Conservation (phyloP, 2,797 vertebrate genomes). For the Phoebastria nigripes region DNA sequence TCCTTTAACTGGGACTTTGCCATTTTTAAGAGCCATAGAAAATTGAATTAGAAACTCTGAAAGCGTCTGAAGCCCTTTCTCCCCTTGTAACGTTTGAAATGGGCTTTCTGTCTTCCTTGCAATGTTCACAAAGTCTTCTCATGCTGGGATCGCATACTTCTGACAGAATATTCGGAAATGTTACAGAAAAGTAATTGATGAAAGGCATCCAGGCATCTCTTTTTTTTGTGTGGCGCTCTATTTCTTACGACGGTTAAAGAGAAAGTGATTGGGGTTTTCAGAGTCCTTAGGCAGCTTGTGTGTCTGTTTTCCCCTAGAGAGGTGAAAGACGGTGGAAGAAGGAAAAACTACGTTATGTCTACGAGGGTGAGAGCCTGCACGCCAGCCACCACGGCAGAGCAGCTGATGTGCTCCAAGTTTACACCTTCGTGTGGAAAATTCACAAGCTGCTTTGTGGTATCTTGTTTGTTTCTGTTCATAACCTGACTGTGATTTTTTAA, state of each 20-base stretch:
- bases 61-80: not conserved
- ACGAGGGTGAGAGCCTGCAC: not conserved
- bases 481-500: not conserved
- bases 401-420: not conserved
- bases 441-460: not conserved
- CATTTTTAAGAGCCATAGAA: not conserved
- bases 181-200: not conserved
- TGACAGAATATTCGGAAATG: not conserved
- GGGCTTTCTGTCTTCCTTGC: not conserved
- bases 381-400: not conserved
- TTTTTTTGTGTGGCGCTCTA: not conserved
- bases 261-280: not conserved
- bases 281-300: not conserved
- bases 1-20: not conserved
- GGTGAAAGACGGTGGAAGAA: not conserved
- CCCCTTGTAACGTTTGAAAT: not conserved
- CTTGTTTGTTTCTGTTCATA: not conserved
- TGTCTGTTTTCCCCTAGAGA: not conserved
- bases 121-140: not conserved
- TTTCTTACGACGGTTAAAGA: not conserved
- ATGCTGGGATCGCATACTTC: not conserved
- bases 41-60: not conserved
- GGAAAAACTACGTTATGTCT: not conserved
- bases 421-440: not conserved
- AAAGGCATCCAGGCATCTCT: not conserved